Evolutionary conservation across 2,888 invertebrate genomes (phyloP), one percentile per base, ranked within the genome.

Genomic region (Agonum fuliginosum): DNA sequence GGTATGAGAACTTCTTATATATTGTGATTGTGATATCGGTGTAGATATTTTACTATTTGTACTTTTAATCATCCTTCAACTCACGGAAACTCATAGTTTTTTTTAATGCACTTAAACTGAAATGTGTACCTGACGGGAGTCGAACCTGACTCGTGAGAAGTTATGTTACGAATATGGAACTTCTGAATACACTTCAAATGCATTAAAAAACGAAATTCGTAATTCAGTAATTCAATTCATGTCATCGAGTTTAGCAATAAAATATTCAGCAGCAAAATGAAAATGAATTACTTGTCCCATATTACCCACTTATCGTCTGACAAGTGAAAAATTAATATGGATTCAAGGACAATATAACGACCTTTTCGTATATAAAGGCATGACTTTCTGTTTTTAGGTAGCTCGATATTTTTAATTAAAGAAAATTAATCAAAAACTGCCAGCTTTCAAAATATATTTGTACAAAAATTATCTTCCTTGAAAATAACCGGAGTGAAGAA

Each of bases 321-420:
- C 12, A 46, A 46, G 4, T 46, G 17, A 46, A 46, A 46, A 46
- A 46, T 46, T 14, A 17, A 46, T 17, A 46, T 2, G 17, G 17
- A 14, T 46, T 46, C 14, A 46, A 46, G 17, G 41, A 41, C 41
- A 4, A 4, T 41, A 14, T 41, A 41, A 14, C n/a, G 46, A 1
- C 0, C 46, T 46, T 46, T 4, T 19, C 3, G 0, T 17, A n/a
- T 51, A 51, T 3, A 51, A 22, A 37, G n/a, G 17, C 51, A 51
- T 22, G 51, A n/a, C 51, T 51, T 24, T 51, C 22, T 20, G 10
- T 20, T 51, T 12, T 51, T 12, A 24, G n/a, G 24, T 51, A 24
- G 22, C 51, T 24, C 51, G 51, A 51, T 51, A 51, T 51, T 51
- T 41, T 51, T 51, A 51, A 51, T 51, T 51, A 24, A 51, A 51